Conservation (phyloP, 2,888 invertebrate species). For the Drosophila kuntzei region DNA sequence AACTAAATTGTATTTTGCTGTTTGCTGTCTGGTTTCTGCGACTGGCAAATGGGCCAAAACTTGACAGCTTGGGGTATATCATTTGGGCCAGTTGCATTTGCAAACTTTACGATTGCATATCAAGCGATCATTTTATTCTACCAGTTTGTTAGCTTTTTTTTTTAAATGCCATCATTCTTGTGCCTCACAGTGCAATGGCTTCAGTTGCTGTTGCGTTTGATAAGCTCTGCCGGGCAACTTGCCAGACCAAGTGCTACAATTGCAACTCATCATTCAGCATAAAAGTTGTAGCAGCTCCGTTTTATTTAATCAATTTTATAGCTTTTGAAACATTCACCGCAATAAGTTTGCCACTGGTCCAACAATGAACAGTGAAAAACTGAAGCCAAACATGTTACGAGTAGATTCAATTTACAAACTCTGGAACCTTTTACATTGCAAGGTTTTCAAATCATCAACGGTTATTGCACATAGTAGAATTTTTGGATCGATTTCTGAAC, state of each 20-base stretch:
- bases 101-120: conserved; percentile 50
- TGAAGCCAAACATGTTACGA: neutral
- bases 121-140: conserved; percentile 15
- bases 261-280: conserved; percentile 14
- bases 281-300: conserved; percentile 50
- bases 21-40: conserved; percentile 48
- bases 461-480: conserved; percentile 2
- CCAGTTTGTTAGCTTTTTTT: conserved; percentile 34
- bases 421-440: neutral
- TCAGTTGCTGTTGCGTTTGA: conserved; percentile 31
- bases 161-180: conserved; percentile 35
- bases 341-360: conserved; percentile 30
- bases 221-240: conserved; percentile 44
- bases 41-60: conserved; percentile 65
- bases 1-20: conserved; percentile 59
- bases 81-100: conserved; percentile 15
- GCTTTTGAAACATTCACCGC: conserved; percentile 44
- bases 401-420: conserved; percentile 9
- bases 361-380: neutral
- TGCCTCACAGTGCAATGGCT: conserved; percentile 30
- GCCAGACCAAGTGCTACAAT: conserved; percentile 29
- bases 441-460: conserved; percentile 9
- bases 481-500: neutral
- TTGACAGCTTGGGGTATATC: neutral
- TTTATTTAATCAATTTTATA: conserved; percentile 48